Conservation (phyloP, 2,797 vertebrate species). For the Gallinago nigripennis region DNA sequence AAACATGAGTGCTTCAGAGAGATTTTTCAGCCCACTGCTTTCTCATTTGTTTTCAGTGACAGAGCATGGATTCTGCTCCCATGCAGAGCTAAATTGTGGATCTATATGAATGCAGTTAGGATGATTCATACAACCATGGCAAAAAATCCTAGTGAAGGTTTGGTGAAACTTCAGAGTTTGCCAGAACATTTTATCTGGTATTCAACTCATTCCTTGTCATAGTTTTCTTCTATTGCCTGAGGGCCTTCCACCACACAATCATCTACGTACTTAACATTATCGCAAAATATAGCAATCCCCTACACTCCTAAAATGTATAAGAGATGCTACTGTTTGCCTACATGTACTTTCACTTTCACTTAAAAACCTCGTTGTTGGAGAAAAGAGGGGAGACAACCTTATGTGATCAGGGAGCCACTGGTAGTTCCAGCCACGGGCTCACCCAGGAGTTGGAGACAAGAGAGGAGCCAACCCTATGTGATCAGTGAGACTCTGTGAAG, state of each 20-base stretch:
- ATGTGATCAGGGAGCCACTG: background rate
- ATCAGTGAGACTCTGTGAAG: rapidly evolving
- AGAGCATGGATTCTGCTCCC: background rate
- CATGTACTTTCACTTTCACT: background rate
- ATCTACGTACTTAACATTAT: background rate
- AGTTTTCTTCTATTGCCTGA: rapidly evolving
- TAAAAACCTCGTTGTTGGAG: background rate
- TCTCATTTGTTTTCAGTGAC: background rate
- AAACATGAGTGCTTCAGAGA: background rate
- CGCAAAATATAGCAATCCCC: background rate
- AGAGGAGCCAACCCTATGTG: background rate
- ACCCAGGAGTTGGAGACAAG: background rate
- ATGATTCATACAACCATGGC: background rate
- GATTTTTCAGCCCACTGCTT: background rate
- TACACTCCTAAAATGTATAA: background rate
- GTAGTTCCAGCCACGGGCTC: background rate
- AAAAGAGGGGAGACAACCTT: background rate
- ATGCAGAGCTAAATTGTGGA: background rate
- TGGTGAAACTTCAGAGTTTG: background rate
- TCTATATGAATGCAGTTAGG: background rate
- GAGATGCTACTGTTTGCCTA: background rate
- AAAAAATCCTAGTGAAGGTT: background rate
- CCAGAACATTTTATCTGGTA: background rate
- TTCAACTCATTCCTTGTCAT: background rate
- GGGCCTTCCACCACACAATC: background rate